Evolutionary conservation across 2,797 vertebrate species (phyloP).

Genomic region (Phylloscopus collybita): DNA sequence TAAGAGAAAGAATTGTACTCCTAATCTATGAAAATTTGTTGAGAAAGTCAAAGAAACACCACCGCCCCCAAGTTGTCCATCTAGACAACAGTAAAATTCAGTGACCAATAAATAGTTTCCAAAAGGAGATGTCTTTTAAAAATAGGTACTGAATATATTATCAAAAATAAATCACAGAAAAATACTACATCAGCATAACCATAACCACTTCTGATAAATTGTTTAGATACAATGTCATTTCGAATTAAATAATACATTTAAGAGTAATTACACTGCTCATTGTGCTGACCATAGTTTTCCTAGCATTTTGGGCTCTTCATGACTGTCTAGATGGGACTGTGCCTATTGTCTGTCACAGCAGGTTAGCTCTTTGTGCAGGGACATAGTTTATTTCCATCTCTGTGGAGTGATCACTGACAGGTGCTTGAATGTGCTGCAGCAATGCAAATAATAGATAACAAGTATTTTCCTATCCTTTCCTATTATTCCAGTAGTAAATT

Average conservation of each 20-base stretch:
- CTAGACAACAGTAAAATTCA: background rate
- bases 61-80: accelerated
- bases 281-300: background rate
- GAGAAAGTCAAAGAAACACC: background rate
- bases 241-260: background rate
- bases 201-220: background rate
- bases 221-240: background rate
- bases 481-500: background rate
- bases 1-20: background rate
- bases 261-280: background rate
- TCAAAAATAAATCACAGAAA: background rate
- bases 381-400: background rate
- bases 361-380: background rate
- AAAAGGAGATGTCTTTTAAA: background rate
- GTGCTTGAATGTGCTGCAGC: background rate
- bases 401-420: background rate
- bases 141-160: background rate
- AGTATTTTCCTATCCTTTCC: constrained; percentile 5
- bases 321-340: background rate
- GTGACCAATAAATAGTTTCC: background rate
- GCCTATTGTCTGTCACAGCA: background rate
- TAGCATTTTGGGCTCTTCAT: background rate
- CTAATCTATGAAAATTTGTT: background rate
- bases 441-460: constrained; percentile 2
- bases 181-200: background rate